Conservation (phyloP, 2,888 invertebrate genomes). For the Choreutis nemorana region DNA sequence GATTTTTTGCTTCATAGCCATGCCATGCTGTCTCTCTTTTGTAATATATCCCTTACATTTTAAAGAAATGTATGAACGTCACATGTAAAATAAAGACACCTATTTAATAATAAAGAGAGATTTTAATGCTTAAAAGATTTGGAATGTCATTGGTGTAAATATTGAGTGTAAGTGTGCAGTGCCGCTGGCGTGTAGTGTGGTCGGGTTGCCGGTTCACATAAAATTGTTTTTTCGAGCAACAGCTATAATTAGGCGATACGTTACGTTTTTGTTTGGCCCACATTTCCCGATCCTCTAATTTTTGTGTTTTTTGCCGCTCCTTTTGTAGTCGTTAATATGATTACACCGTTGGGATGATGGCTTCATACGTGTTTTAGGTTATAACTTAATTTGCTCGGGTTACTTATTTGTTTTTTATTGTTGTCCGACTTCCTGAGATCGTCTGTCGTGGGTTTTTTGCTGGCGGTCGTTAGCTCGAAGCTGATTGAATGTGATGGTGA, state of each 20-base stretch:
- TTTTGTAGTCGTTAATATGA: slow-evolving; percentile 68
- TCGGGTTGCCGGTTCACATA: slow-evolving; percentile 38
- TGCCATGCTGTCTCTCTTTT: too few species aligned
- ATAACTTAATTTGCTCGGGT: slow-evolving; percentile 65
- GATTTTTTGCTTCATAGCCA: too few species aligned
- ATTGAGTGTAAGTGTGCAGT: too few species aligned
- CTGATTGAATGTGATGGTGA: slow-evolving; percentile 62
- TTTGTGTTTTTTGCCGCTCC: slow-evolving; percentile 61
- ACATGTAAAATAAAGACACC: too few species aligned
- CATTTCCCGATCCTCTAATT: slow-evolving; percentile 67
- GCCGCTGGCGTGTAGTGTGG: slow-evolving; percentile 48
- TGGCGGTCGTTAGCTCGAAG: slow-evolving; percentile 51
- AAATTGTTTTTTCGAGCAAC: slow-evolving; percentile 64
- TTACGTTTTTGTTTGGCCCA: slow-evolving; percentile 67
- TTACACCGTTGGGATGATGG: slow-evolving; percentile 65
- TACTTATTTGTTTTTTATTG: slow-evolving; percentile 63
- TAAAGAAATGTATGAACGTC: too few species aligned
- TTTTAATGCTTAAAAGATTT: too few species aligned
- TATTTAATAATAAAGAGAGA: too few species aligned
- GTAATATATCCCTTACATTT: too few species aligned
- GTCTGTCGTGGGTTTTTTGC: slow-evolving; percentile 56
- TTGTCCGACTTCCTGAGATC: slow-evolving; percentile 60
- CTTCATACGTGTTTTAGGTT: slow-evolving; percentile 67
- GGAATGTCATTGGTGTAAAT: too few species aligned
- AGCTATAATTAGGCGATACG: slow-evolving; percentile 65